phyloP scores from a whole-genome alignment of 1,140 invertebrate species.

The Drosophila pseudoananassae region DNA sequence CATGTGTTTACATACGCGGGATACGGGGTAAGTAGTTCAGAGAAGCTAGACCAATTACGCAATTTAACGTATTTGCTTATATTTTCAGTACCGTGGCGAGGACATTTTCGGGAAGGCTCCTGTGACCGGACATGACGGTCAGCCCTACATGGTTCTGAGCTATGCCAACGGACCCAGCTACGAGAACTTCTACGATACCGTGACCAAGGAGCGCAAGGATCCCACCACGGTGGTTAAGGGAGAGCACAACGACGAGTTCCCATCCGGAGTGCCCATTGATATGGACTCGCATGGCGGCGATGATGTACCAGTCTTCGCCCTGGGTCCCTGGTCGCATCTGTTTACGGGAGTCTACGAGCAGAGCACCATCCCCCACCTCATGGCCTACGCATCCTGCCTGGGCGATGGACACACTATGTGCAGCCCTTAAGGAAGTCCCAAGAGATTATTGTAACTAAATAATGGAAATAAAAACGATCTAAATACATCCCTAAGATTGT shows the following conservation, averaged over 20 bases:
- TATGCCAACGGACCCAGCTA: constrained; percentile 90
- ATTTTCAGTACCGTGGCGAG: constrained; percentile 84
- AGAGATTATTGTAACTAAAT: too few species aligned
- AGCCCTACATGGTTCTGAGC: constrained; percentile 89
- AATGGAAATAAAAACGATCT: too few species aligned
- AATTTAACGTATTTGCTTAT: background rate
- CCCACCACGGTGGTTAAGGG: constrained; percentile 64
- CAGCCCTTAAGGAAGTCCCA: background rate
- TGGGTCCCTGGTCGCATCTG: constrained; percentile 89
- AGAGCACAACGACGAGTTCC: constrained; percentile 78
- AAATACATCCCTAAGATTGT: too few species aligned
- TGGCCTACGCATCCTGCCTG: constrained; percentile 88
- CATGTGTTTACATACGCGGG: constrained; percentile 88
- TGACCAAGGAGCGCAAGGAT: constrained; percentile 72
- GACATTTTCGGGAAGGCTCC: constrained; percentile 84
- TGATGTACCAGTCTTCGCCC: constrained; percentile 88
- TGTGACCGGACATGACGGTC: constrained; percentile 74
- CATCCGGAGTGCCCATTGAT: constrained; percentile 85
- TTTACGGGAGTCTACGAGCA: constrained; percentile 92
- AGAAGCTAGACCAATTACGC: background rate
- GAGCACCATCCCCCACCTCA: constrained; percentile 90
- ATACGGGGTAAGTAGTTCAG: constrained; percentile 85
- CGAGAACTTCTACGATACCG: constrained; percentile 70
- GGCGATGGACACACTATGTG: constrained; percentile 81
- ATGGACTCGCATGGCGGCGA: constrained; percentile 89